Evolutionary conservation across 2,797 vertebrate species (phyloP).

Genomic region (Phaenicophaeus curvirostris): DNA sequence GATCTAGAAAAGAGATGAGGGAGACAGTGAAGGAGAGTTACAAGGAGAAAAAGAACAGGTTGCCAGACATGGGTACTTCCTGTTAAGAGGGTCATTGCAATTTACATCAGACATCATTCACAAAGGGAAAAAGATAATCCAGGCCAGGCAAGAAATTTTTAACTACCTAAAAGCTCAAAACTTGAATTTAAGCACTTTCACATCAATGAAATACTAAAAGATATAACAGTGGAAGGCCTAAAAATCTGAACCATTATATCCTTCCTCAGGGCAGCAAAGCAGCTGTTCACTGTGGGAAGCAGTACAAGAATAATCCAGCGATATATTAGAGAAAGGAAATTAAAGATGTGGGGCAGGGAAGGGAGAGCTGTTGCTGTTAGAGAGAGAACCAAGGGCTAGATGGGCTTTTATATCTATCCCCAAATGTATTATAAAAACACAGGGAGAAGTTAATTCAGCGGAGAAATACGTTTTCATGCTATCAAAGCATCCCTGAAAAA

Average conservation of each 20-base stretch:
- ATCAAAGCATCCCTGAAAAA: background rate
- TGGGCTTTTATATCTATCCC: background rate
- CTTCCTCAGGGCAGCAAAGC: background rate
- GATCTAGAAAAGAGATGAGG: constrained; percentile 78
- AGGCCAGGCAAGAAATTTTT: background rate
- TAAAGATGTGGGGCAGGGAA: background rate
- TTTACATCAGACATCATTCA: background rate
- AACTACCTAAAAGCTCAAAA: background rate
- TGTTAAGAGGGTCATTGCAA: background rate
- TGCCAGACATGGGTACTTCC: background rate
- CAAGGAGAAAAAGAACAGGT: background rate
- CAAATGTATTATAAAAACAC: background rate
- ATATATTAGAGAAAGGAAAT: background rate
- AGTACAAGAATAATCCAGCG: background rate
- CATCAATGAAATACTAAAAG: background rate
- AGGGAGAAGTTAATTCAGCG: background rate
- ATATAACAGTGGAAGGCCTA: background rate
- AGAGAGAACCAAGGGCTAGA: background rate
- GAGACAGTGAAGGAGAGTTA: background rate
- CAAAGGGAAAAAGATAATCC: background rate
- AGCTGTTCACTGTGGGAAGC: background rate
- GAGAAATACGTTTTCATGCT: background rate
- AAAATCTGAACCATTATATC: background rate
- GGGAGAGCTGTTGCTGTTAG: background rate
- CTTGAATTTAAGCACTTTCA: background rate